A percentile compares a stretch with the other conserved stretches of the same genome.
These are phyloP conservation scores for Caenorhabditis sp. DNA, from an alignment of 2,888 invertebrate genomes.

Conservation along the genomic window DNA sequence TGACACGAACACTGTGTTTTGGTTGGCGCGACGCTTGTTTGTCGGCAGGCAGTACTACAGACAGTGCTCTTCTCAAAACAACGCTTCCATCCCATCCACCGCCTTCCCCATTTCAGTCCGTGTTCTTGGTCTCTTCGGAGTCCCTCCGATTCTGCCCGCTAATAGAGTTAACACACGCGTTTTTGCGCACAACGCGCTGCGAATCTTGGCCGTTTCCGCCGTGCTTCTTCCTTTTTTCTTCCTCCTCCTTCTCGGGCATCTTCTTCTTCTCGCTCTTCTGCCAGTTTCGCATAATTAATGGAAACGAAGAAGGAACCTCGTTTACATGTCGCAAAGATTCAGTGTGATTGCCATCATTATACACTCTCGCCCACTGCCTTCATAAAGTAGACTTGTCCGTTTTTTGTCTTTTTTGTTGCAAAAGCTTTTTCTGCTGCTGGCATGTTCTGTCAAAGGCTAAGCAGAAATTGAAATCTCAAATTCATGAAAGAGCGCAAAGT, in stretches of 20 bases:
- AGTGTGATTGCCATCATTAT: constrained; percentile 42
- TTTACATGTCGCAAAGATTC: background rate
- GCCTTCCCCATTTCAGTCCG: background rate
- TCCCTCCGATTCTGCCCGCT: background rate
- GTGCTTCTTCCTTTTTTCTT: constrained; percentile 2
- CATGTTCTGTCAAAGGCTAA: background rate
- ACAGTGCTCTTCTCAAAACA: background rate
- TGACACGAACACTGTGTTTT: constrained; percentile 2
- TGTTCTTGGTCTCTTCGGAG: background rate
- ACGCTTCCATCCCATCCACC: background rate
- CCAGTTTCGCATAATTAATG: constrained; percentile 39
- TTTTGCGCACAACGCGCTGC: background rate
- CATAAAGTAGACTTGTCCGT: background rate
- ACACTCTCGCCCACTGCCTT: background rate
- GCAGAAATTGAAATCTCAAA: background rate
- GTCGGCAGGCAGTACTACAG: background rate
- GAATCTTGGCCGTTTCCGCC: constrained; percentile 9
- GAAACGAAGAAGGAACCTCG: constrained; percentile 17
- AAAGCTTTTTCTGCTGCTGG: constrained; percentile 3
- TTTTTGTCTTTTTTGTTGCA: constrained; percentile 1
- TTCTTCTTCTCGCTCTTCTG: background rate
- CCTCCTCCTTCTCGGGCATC: constrained; percentile 9
- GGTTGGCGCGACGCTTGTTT: background rate
- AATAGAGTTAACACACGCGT: constrained; percentile 45
- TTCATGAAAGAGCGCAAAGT: constrained; percentile 6